Base-by-base conservation (phyloP, 2,888 invertebrate genomes). In the Microdon myrmicae region DNA sequence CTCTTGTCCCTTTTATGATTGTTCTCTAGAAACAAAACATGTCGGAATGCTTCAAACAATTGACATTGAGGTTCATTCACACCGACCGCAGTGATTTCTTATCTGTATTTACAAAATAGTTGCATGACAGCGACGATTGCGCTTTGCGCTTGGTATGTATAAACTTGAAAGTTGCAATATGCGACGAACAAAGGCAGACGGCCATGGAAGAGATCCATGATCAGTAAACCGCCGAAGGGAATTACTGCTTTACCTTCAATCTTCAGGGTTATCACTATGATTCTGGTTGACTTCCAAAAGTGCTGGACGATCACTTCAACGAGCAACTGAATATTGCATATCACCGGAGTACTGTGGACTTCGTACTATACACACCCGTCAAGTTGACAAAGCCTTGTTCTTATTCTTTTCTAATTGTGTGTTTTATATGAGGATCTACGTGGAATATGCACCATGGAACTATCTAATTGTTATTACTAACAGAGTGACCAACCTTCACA, bases 1-100 rank as follows among this genome's bases (percentile, higher is more conserved):
- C 10, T 29, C 26, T 31, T n/a, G n/a, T n/a, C n/a, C n/a, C n/a
- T n/a, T 43, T 54, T 35, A 29, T 45, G 37, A 38, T 47, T 47
- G 28, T 9, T 16, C 22, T 7, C 5, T 37, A 5, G 22, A 35
- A 31, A 25, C 9, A 6, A 45, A 32, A 2, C 3, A 16, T 35
- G 34, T 48, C 44, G 60, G 49, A 59, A 59, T 59, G 51, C 34
- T 34, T 53, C 29, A 45, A 53, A 45, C 55, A 49, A 49, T 61
- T 45, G 55, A 26, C 39, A 5, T 20, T 41, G 44, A 31, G 44
- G 55, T 61, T 61, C 55, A 55, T 55, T 55, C 61, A 61, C 61
- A 61, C 39, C 16, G 9, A 22, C 9, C 20, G 23, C 25, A n/a
- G n/a, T 28, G 29, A 44, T 49, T 54, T 29, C 49, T 55, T 61